Conservation (phyloP, 2,888 invertebrate species). For the Dicyrtomina minuta region DNA sequence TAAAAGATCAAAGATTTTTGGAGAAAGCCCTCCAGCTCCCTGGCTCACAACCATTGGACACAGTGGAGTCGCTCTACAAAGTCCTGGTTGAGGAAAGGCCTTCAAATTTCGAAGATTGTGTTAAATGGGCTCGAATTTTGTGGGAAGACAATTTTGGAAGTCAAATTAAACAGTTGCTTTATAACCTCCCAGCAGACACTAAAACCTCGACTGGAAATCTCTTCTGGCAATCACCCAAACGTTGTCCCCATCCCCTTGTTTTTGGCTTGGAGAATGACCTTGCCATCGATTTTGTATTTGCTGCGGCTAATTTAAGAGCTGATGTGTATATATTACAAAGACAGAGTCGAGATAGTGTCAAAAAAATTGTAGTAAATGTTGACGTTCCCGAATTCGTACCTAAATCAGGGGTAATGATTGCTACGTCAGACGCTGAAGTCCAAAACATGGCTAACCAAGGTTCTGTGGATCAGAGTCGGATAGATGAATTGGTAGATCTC, state of each 20-base stretch:
- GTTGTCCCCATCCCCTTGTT: conserved; percentile 75
- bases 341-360: too few species aligned
- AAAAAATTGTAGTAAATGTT: conserved; percentile 66
- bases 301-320: too few species aligned
- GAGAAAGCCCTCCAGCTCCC: conserved; percentile 82
- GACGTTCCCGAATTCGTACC: conserved; percentile 83
- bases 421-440: conserved; percentile 92
- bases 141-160: too few species aligned
- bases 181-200: conserved; percentile 94
- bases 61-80: conserved; percentile 74
- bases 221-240: too few species aligned
- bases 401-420: conserved; percentile 91
- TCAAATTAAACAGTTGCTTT: conserved; percentile 93
- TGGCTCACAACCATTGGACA: conserved; percentile 85
- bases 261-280: conserved; percentile 66
- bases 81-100: conserved; percentile 86
- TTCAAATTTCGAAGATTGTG: conserved; percentile 77
- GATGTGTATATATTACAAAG: too few species aligned
- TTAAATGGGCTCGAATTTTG: conserved; percentile 76
- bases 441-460: conserved; percentile 56
- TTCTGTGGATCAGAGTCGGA: conserved; percentile 24
- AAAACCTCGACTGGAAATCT: conserved; percentile 81
- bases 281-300: conserved; percentile 86
- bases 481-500: conserved; percentile 39
- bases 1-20: too few species aligned